Conservation (phyloP, 2,797 vertebrate genomes). For the Coluber constrictor region DNA sequence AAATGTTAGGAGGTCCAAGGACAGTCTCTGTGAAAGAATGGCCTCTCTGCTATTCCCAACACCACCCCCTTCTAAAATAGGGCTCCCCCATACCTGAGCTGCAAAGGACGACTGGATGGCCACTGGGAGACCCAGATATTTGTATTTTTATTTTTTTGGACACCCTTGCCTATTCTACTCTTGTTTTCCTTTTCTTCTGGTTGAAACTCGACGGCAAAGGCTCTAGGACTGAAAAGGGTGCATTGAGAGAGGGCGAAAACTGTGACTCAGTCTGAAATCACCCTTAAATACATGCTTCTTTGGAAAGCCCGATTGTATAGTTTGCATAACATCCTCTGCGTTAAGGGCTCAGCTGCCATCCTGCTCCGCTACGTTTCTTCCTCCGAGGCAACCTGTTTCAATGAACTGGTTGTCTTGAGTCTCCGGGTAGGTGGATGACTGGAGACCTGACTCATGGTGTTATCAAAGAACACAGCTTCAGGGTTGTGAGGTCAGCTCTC, state of each 20-base stretch:
- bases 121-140: background rate
- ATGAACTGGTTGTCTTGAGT: background rate
- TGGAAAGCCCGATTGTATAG: background rate
- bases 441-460: background rate
- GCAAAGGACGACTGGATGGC: background rate
- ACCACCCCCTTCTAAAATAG: background rate
- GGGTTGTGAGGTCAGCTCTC: background rate
- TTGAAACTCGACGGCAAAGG: background rate
- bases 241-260: background rate
- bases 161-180: background rate
- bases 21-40: background rate
- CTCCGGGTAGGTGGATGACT: background rate
- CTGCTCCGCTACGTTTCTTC: background rate
- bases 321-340: slow-evolving; percentile 3
- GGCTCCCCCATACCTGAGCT: background rate
- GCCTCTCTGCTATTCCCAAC: background rate
- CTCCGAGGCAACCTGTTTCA: background rate
- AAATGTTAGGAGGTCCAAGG: background rate
- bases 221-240: background rate
- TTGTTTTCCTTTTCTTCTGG: background rate
- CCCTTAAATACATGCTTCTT: slow-evolving; percentile 24
- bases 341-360: fast-evolving
- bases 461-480: background rate
- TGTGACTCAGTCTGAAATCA: slow-evolving; percentile 55
- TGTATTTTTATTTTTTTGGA: too few species aligned